These are phyloP conservation scores for Ianthella basta DNA, from an alignment of 37 sponge, comb jelly and placozoan genomes.

Conservation along the genomic window DNA sequence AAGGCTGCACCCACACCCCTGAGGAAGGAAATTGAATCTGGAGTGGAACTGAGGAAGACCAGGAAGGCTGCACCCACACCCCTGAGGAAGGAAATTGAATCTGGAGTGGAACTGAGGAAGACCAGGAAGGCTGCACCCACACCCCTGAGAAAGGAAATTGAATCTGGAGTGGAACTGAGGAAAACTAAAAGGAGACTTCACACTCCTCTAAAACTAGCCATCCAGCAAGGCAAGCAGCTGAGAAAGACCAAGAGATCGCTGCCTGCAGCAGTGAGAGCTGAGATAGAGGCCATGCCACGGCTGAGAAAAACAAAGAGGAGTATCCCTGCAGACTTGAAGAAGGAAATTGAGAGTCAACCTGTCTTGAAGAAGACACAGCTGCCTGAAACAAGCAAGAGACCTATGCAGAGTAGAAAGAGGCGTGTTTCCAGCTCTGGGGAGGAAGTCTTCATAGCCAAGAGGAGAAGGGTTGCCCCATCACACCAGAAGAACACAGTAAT, in stretches of 20 bases:
- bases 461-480: conserved; percentile 10
- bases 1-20: conserved; percentile 65
- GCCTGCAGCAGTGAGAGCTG: conserved; percentile 62
- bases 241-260: conserved; percentile 59
- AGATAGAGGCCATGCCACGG: neutral
- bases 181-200: conserved; percentile 61
- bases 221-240: neutral
- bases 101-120: neutral
- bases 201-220: conserved; percentile 65
- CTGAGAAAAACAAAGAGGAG: conserved; percentile 23
- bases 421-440: too few relatives aligned
- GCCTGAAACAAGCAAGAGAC: neutral
- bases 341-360: conserved; percentile 18
- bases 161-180: conserved; percentile 23
- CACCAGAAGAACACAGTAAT: neutral
- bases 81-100: conserved; percentile 38
- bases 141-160: conserved; percentile 57
- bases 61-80: conserved; percentile 54
- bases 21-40: conserved; percentile 47
- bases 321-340: conserved; percentile 49
- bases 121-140: conserved; percentile 57
- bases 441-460: neutral
- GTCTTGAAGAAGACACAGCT: neutral
- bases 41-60: conserved; percentile 38
- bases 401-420: neutral